Percentiles rank a stretch among this genome's conserved stretches.
These are phyloP conservation scores for Brachionus koreanus DNA, from an alignment of 1,140 invertebrate species.

Conservation along the genomic window DNA sequence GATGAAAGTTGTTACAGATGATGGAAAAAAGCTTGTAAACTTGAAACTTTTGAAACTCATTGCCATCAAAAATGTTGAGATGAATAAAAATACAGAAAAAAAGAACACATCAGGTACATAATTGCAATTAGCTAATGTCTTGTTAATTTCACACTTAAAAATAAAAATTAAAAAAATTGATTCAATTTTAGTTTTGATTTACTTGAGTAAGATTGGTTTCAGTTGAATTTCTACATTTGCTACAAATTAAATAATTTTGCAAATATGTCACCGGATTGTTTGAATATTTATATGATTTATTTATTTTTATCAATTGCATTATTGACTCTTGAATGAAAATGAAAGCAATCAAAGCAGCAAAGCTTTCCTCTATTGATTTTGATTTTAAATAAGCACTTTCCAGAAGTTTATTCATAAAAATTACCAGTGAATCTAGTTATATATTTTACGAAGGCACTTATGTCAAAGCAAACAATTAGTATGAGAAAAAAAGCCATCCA, in stretches of 20 bases:
- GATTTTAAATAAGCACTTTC: not conserved
- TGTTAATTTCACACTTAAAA: not conserved
- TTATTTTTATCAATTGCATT: slow-evolving; percentile 56
- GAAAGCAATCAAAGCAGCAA: slow-evolving; percentile 95
- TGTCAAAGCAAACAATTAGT: slow-evolving; percentile 86
- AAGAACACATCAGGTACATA: slow-evolving; percentile 88
- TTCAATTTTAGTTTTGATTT: not conserved
- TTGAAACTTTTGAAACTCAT: slow-evolving; percentile 85
- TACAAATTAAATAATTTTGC: not conserved
- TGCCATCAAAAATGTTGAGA: slow-evolving; percentile 86
- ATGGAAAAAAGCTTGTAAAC: slow-evolving; percentile 85
- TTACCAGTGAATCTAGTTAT: slow-evolving; percentile 73
- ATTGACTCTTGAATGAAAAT: slow-evolving; percentile 97
- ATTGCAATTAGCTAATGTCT: slow-evolving; percentile 8
- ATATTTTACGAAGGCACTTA: slow-evolving; percentile 94
- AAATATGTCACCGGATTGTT: not conserved
- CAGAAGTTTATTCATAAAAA: not conserved
- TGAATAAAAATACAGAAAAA: slow-evolving; percentile 87
- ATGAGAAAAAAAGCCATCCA: slow-evolving; percentile 86
- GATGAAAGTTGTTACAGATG: slow-evolving; percentile 76
- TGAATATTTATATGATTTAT: not conserved
- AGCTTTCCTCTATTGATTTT: slow-evolving; percentile 78
- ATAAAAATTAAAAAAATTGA: not conserved
- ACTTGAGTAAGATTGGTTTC: not conserved
- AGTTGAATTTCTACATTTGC: not conserved